Evolutionary conservation across 2,797 vertebrate genomes (phyloP).

Genomic region (Paratrypauchen microcephalus): DNA sequence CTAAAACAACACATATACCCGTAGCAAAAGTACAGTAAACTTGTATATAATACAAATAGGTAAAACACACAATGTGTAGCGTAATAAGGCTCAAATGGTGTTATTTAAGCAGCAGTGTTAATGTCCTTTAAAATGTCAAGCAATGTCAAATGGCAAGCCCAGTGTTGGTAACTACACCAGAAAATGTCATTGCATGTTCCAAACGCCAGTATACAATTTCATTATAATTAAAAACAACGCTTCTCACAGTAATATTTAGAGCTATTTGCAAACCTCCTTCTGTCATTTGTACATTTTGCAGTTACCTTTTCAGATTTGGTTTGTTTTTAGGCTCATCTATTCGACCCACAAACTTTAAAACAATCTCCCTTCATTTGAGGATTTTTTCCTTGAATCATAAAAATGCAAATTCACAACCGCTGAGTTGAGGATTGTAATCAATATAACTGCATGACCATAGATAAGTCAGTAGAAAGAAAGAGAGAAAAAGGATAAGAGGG

Average conservation of each 20-base stretch:
- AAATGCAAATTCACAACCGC: constrained; percentile 57
- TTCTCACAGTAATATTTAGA: not conserved
- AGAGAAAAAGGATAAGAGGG: not conserved
- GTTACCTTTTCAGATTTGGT: not conserved
- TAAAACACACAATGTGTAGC: too few relatives aligned
- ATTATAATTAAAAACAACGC: too few relatives aligned
- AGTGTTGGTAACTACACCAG: too few relatives aligned
- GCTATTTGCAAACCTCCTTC: constrained; percentile 18
- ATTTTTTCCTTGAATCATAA: constrained; percentile 59
- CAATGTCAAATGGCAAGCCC: too few relatives aligned
- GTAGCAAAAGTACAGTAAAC: too few relatives aligned
- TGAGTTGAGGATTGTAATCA: constrained; percentile 67
- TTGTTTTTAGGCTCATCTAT: constrained; percentile 27
- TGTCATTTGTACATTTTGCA: not conserved
- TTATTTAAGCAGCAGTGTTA: too few relatives aligned
- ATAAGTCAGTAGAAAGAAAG: constrained; percentile 64
- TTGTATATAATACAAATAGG: too few relatives aligned
- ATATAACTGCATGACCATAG: constrained; percentile 73
- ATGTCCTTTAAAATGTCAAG: too few relatives aligned
- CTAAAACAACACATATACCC: too few relatives aligned
- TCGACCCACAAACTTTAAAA: constrained; percentile 43
- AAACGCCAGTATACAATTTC: too few relatives aligned
- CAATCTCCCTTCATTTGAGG: constrained; percentile 37
- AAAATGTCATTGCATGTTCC: too few relatives aligned
- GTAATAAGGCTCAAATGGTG: too few relatives aligned